A percentile compares a stretch with the other conserved stretches of the same genome.
These are phyloP conservation scores for Pelochelys cantorii DNA, from an alignment of 2,797 vertebrate species.

Conservation along the genomic window DNA sequence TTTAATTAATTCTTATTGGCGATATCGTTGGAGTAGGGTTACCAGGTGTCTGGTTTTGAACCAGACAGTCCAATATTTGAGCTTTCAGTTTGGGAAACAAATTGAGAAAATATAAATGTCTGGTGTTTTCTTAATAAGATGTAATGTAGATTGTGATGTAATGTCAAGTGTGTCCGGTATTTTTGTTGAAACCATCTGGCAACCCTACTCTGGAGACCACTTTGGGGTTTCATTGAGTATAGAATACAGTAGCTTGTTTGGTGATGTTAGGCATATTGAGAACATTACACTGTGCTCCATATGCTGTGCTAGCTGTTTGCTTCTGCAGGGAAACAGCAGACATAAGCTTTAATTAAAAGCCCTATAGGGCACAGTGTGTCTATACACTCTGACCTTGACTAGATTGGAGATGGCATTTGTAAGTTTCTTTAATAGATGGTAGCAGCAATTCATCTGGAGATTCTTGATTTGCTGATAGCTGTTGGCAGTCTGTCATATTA, in stretches of 20 bases:
- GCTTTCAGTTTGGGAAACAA: no score
- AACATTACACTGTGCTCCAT: accelerated
- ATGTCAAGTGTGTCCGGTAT: no score
- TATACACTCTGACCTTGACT: background rate
- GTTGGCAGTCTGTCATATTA: background rate
- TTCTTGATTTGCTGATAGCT: background rate
- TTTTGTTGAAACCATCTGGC: no score
- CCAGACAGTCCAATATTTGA: no score
- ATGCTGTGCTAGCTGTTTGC: background rate
- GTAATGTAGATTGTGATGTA: no score
- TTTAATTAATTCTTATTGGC: background rate
- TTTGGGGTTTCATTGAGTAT: background rate
- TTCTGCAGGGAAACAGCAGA: background rate
- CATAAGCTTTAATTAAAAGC: background rate
- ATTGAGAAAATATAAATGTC: no score
- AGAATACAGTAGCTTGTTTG: background rate
- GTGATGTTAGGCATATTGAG: background rate
- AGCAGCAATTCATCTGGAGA: background rate
- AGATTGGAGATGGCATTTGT: background rate
- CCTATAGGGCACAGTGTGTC: background rate
- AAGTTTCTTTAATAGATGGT: background rate
- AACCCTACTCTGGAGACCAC: background rate
- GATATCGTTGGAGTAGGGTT: background rate
- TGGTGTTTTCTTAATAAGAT: no score
- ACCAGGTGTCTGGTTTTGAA: no score